These are phyloP conservation scores for Gobio gobio DNA, from an alignment of 2,113 vertebrate species.

Conservation along the genomic window DNA sequence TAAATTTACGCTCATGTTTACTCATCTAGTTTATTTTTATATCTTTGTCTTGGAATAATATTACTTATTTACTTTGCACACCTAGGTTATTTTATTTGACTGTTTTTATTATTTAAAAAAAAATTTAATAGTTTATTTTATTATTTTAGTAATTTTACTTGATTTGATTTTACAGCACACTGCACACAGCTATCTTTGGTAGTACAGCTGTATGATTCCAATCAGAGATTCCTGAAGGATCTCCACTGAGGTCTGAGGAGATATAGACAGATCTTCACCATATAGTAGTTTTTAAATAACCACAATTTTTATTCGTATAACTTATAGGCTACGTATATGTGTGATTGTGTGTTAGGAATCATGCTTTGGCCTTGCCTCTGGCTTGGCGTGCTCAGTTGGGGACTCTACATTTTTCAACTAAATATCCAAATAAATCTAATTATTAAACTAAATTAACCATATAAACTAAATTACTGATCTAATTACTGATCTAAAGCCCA, in stretches of 20 bases:
- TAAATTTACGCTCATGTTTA: neutral
- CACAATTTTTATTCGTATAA: neutral
- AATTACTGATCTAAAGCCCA: too few relatives aligned
- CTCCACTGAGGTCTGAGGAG: neutral
- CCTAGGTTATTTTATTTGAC: neutral
- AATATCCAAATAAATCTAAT: too few relatives aligned
- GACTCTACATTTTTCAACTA: too few relatives aligned
- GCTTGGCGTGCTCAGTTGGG: too few relatives aligned
- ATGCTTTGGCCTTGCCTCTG: too few relatives aligned
- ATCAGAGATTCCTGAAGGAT: neutral
- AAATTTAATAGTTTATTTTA: neutral
- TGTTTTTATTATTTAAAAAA: neutral
- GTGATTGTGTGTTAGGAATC: constrained; percentile 11
- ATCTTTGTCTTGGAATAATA: neutral
- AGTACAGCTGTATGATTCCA: neutral
- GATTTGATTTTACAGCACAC: neutral
- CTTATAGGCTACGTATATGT: too few relatives aligned
- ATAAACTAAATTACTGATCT: too few relatives aligned
- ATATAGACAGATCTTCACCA: neutral
- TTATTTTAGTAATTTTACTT: neutral
- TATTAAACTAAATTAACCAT: too few relatives aligned
- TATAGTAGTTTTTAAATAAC: neutral
- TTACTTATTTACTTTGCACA: neutral
- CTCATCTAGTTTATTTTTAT: neutral
- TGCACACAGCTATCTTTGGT: neutral